Evolutionary conservation across 2,888 invertebrate species (phyloP).

Genomic region (Apodemia zela): DNA sequence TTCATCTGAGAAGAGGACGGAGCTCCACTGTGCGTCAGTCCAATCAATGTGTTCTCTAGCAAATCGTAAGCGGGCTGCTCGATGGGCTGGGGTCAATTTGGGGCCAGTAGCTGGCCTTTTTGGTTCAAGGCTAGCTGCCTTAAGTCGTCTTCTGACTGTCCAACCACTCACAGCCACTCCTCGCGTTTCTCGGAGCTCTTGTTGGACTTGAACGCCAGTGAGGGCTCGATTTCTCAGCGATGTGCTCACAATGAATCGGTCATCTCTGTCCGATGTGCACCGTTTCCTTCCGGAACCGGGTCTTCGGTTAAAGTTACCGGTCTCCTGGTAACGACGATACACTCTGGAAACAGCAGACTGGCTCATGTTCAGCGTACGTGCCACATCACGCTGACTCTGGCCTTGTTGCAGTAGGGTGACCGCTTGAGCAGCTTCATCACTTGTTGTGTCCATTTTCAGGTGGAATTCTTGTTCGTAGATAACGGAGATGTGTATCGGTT

Average conservation of each 20-base stretch:
- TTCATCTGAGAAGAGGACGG: slow-evolving; percentile 4
- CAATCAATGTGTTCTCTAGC: slow-evolving; percentile 29
- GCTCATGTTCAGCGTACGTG: slow-evolving; percentile 7
- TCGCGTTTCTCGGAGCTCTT: slow-evolving; percentile 22
- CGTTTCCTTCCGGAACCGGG: neutral
- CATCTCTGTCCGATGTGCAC: neutral
- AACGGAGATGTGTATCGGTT: neutral
- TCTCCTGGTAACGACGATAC: neutral
- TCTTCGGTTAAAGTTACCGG: neutral
- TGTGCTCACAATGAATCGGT: slow-evolving; percentile 6
- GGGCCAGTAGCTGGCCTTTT: slow-evolving; percentile 23
- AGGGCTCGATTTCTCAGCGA: slow-evolving; percentile 11
- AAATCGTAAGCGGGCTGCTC: slow-evolving; percentile 29
- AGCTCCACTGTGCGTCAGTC: slow-evolving; percentile 16
- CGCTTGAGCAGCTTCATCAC: slow-evolving; percentile 17
- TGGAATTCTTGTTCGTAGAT: neutral
- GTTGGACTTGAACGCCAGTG: slow-evolving; percentile 24
- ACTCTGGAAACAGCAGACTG: neutral
- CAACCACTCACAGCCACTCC: slow-evolving; percentile 19
- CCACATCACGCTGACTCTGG: slow-evolving; percentile 15
- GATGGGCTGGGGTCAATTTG: slow-evolving; percentile 28
- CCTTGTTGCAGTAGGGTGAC: slow-evolving; percentile 16
- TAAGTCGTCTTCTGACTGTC: slow-evolving; percentile 22
- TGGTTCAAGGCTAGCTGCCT: slow-evolving; percentile 20
- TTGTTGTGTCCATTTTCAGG: slow-evolving; percentile 13